A percentile compares a stretch with the other conserved stretches of the same genome.
These are phyloP conservation scores for Barbus barbus DNA, from an alignment of 2,113 vertebrate species.

Conservation along the genomic window DNA sequence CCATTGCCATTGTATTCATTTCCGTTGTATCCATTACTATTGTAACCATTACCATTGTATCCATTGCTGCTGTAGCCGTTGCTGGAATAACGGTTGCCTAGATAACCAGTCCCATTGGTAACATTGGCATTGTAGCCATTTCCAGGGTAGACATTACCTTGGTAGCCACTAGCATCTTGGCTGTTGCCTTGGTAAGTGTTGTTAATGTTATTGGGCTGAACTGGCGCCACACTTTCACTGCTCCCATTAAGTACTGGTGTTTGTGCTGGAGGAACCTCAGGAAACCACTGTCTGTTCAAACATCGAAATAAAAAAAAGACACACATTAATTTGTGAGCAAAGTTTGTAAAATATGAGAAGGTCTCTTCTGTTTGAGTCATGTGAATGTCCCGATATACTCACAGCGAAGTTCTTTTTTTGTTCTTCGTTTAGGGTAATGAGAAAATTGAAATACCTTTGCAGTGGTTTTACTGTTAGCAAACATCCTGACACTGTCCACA, in stretches of 20 bases:
- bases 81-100: constrained; percentile 59
- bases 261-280: constrained; percentile 61
- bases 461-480: not conserved
- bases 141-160: constrained; percentile 59
- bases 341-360: not conserved
- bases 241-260: constrained; percentile 41
- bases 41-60: constrained; percentile 53
- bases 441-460: not conserved
- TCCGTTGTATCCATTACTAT: constrained; percentile 58
- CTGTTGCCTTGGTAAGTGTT: constrained; percentile 56
- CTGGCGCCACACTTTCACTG: constrained; percentile 11
- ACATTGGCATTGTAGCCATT: constrained; percentile 28
- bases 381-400: not conserved
- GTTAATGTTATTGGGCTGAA: constrained; percentile 47
- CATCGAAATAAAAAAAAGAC: too few relatives aligned
- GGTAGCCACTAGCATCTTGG: constrained; percentile 53
- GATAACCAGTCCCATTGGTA: constrained; percentile 30
- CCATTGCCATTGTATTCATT: constrained; percentile 16
- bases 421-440: not conserved
- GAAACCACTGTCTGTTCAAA: constrained; percentile 54
- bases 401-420: not conserved
- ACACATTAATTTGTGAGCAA: constrained; percentile 3
- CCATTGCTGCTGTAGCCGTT: constrained; percentile 67
- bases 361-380: not conserved
- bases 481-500: not conserved